Percentiles rank a stretch among this genome's conserved stretches.
phyloP scores from a whole-genome alignment of 2,113 vertebrate genomes.

The Lucifuga dentata region DNA sequence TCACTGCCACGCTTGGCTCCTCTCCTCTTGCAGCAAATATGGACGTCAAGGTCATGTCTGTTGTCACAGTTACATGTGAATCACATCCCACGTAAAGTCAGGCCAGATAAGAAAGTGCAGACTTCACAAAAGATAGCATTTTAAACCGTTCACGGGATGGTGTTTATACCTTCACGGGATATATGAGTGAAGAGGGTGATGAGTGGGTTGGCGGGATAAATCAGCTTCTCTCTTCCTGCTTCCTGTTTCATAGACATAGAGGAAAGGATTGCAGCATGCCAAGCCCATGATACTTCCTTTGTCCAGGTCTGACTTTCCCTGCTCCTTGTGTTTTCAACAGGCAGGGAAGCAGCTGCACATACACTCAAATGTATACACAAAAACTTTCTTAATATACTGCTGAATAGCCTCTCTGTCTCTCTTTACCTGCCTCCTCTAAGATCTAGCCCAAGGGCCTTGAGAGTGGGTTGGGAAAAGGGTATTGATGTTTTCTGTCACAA shows the following conservation, averaged over 20 bases:
- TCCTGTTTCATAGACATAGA: slow-evolving; percentile 59
- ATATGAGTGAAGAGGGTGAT: slow-evolving; percentile 23
- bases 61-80: slow-evolving; percentile 38
- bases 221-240: slow-evolving; percentile 67
- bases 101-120: slow-evolving; percentile 19
- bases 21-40: slow-evolving; percentile 20
- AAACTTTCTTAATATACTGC: background rate
- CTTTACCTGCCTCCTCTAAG: slow-evolving; percentile 15
- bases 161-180: slow-evolving; percentile 23
- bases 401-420: background rate
- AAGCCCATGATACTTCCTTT: slow-evolving; percentile 46
- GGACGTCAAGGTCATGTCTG: slow-evolving; percentile 55
- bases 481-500: slow-evolving; percentile 70
- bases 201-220: slow-evolving; percentile 46
- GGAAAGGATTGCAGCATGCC: slow-evolving; percentile 49
- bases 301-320: slow-evolving; percentile 26
- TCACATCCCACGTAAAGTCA: slow-evolving; percentile 35
- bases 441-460: slow-evolving; percentile 76
- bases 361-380: background rate
- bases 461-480: slow-evolving; percentile 34
- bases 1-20: slow-evolving; percentile 14
- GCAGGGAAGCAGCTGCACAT: slow-evolving; percentile 1
- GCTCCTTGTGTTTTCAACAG: slow-evolving; percentile 8
- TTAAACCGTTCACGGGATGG: slow-evolving; percentile 3
- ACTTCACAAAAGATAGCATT: slow-evolving; percentile 35